Conservation (phyloP, 2,888 invertebrate species). For the Drosophila glabriapex region DNA sequence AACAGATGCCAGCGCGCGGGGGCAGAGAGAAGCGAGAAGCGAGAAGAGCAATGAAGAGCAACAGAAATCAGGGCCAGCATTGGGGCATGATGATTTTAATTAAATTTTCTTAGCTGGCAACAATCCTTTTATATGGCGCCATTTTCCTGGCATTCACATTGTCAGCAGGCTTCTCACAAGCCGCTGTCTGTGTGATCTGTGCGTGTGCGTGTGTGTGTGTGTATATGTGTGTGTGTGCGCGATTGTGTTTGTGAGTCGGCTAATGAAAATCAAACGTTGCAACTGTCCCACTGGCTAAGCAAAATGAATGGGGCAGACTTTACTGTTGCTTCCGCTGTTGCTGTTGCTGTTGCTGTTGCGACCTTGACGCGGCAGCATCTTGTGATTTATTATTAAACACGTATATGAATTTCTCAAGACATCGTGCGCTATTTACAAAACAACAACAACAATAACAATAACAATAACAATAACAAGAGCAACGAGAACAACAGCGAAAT, state of each 20-base stretch:
- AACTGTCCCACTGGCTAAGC: slow-evolving; percentile 48
- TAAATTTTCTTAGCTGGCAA: slow-evolving; percentile 73
- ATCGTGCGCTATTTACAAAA: slow-evolving; percentile 48
- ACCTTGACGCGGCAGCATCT: slow-evolving; percentile 60
- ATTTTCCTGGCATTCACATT: slow-evolving; percentile 50
- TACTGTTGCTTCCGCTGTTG: slow-evolving; percentile 8
- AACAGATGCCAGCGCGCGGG: background rate
- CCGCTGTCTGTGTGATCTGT: slow-evolving; percentile 23
- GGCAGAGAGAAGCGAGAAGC: background rate
- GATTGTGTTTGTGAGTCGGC: slow-evolving; percentile 32
- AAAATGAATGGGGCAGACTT: slow-evolving; percentile 49
- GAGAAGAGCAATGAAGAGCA: background rate
- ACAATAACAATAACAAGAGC: background rate
- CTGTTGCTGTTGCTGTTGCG: slow-evolving; percentile 15
- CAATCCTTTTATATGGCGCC: slow-evolving; percentile 78
- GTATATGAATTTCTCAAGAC: slow-evolving; percentile 73
- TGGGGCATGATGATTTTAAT: slow-evolving; percentile 66
- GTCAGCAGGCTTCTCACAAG: slow-evolving; percentile 25
- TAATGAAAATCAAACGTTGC: slow-evolving; percentile 68
- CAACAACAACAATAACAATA: slow-evolving; percentile 8
- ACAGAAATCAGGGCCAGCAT: slow-evolving; percentile 10
- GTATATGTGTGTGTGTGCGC: slow-evolving; percentile 17
- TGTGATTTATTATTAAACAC: slow-evolving; percentile 80
- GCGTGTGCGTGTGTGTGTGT: background rate
- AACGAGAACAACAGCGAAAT: background rate